Base-by-base conservation (phyloP, 1,140 invertebrate species). In the Hyphantria cunea region DNA sequence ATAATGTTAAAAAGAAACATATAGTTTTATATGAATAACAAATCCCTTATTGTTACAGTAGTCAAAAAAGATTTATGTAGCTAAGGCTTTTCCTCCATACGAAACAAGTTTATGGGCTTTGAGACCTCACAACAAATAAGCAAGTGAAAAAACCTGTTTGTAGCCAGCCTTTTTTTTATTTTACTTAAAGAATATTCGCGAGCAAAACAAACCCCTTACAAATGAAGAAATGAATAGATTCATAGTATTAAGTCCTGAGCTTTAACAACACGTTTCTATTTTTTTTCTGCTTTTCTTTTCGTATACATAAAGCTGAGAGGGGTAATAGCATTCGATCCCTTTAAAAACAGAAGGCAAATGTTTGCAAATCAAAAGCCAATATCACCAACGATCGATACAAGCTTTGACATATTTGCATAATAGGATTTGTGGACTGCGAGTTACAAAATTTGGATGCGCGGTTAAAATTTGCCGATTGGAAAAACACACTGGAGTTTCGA, bases 291-390 rank as follows among this genome's bases (percentile, higher is more conserved):
- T 32, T 15, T 10, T 48, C 54, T 0, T 37, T 48, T 25, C 3
- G 6, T 37, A n/a, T 37, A 39, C 8, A 37, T 14, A 9, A 10
- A 48, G 47, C 47, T n/a, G 33, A 61, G 44, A 60, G 8, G 50
- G 54, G 15, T 14, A 65, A 58, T 45, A 63, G 61, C 64, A 70
- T 77, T 73, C 54, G 44, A 62, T 66, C 66, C 67, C 66, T 78
- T 85, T 80, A 79, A 84, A 85, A 84, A 84, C 77, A 80, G 74
- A 76, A 78, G 81, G 74, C 80, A 72, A 84, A 82, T 87, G 77
- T 83, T 88, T 84, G 77, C 80, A 76, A 88, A 88, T 88, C 83
- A 88, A 82, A 84, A 72, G 74, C 76, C 83, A 83, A 88, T 88
- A 88, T 83, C 76, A 61, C 31, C 39, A 34, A 32, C 67, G 82